phyloP scores from a whole-genome alignment of 2,113 vertebrate species.

The Uropsilus gracilis region DNA sequence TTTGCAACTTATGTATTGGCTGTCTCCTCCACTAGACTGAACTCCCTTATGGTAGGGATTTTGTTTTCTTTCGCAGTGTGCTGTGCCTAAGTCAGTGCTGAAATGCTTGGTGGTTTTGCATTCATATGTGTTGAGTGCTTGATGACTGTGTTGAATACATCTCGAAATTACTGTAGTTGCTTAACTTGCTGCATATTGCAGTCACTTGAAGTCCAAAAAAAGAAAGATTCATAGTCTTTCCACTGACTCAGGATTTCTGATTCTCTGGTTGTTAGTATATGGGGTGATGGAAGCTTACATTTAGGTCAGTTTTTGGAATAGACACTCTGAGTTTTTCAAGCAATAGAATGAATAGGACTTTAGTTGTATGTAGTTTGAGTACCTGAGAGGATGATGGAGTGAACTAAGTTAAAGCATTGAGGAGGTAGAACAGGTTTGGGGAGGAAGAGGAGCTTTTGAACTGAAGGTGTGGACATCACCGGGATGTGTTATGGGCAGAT shows the following conservation, averaged over 20 bases:
- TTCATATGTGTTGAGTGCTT: background rate
- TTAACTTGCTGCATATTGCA: background rate
- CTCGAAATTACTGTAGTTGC: background rate
- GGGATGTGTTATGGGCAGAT: background rate
- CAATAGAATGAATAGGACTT: slow-evolving; percentile 26
- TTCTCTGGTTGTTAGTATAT: background rate
- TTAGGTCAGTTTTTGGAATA: background rate
- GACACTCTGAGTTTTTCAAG: slow-evolving; percentile 17
- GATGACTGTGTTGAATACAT: background rate
- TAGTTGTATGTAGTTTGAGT: background rate
- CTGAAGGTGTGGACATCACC: background rate
- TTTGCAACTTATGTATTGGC: background rate
- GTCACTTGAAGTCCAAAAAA: background rate
- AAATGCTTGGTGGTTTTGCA: background rate
- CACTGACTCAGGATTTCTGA: background rate
- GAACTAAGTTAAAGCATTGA: background rate
- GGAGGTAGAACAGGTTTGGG: background rate
- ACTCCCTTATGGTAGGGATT: background rate
- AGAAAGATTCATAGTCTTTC: background rate
- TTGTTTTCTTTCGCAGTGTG: slow-evolving; percentile 19
- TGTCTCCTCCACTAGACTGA: background rate
- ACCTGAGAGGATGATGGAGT: background rate
- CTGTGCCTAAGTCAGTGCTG: background rate
- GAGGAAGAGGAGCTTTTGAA: slow-evolving; percentile 8
- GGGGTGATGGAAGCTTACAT: slow-evolving; percentile 7